Evolutionary conservation across 1,140 invertebrate species (phyloP).

Genomic region (Brachionus sp.): DNA sequence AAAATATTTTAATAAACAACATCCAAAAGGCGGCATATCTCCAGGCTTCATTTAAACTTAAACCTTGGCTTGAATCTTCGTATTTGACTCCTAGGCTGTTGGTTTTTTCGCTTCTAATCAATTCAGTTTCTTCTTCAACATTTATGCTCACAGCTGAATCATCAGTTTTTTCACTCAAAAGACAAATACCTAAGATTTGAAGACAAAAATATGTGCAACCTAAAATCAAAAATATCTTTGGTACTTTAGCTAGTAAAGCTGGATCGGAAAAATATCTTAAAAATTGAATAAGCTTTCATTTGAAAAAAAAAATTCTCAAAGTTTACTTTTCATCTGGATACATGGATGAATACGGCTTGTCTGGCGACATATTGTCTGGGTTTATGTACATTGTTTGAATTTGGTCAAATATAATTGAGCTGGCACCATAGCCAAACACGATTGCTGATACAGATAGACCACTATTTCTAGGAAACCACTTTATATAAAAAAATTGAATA

Average conservation of each 20-base stretch:
- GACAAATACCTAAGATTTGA: constrained; percentile 51
- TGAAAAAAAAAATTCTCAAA: background rate
- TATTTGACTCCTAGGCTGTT: constrained; percentile 48
- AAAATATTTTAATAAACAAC: constrained; percentile 45
- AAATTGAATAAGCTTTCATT: constrained; percentile 27
- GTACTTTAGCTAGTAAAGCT: constrained; percentile 55
- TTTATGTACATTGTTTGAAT: constrained; percentile 60
- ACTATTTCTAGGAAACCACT: constrained; percentile 60
- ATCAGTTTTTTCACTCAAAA: constrained; percentile 47
- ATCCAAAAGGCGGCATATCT: constrained; percentile 10
- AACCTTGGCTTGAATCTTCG: background rate
- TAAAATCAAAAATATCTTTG: constrained; percentile 56
- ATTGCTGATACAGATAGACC: constrained; percentile 59
- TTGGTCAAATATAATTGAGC: constrained; percentile 58
- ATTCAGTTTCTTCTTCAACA: background rate
- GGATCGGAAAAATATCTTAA: constrained; percentile 57
- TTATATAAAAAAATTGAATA: background rate
- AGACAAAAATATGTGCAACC: constrained; percentile 56
- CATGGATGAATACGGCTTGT: constrained; percentile 13
- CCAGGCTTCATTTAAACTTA: background rate
- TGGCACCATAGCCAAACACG: constrained; percentile 59
- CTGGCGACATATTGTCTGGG: constrained; percentile 55
- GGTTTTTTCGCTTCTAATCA: background rate
- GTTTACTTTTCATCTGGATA: constrained; percentile 37
- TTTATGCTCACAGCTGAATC: background rate